phyloP scores from a whole-genome alignment of 2,797 vertebrate species.

The Cirrhinus molitorella region DNA sequence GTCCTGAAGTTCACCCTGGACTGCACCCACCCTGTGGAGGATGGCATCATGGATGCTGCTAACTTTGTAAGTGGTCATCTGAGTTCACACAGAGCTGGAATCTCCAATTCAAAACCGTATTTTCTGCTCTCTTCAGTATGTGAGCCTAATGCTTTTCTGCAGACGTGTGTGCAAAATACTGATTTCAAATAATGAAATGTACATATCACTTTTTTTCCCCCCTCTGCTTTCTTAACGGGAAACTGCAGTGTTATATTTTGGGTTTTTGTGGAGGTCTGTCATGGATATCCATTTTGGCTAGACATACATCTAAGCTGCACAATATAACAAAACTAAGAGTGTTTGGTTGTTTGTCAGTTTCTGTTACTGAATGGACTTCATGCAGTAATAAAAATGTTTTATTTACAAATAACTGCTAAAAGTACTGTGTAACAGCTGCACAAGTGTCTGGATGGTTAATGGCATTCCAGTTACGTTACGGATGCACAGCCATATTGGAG shows the following conservation, averaged over 20 bases:
- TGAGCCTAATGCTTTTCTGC: background rate
- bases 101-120: background rate
- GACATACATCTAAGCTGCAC: background rate
- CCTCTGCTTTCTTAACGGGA: background rate
- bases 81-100: background rate
- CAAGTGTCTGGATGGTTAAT: background rate
- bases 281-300: background rate
- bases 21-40: slow-evolving; percentile 97
- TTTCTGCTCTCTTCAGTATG: background rate
- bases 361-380: background rate
- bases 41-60: slow-evolving; percentile 98
- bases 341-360: background rate
- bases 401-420: background rate
- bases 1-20: slow-evolving; percentile 96
- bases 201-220: too few species aligned
- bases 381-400: too few species aligned
- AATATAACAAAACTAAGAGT: background rate
- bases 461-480: background rate
- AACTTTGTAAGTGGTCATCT: slow-evolving; percentile 90
- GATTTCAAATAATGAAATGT: background rate
- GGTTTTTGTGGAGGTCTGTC: background rate
- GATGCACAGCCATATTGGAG: too few species aligned
- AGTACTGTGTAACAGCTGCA: background rate
- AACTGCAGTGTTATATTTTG: background rate
- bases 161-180: background rate